Conservation (phyloP, 2,113 vertebrate genomes). For the Mus musculus region GRCm39 chr6:75221501-75222000, state of each 20-base stretch:
- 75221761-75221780: neutral
- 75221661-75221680: neutral
- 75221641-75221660: neutral
- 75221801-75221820: neutral
- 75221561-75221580: neutral
- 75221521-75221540: neutral
- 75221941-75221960: conserved; percentile 33
- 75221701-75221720: conserved; percentile 53
- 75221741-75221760: neutral
- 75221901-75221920: conserved; percentile 37
- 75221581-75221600: neutral
- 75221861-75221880: conserved; percentile 1
- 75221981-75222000: neutral
- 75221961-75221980: conserved; percentile 33
- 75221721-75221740: conserved; percentile 51
- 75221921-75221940: conserved; percentile 40
- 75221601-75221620: neutral
- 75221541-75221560: neutral
- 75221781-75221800: neutral
- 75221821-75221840: conserved; percentile 3
- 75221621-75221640: neutral
- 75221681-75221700: neutral
- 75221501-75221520: neutral
- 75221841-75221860: conserved; percentile 28
- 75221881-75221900: conserved; percentile 61